Evolutionary conservation across 2,888 invertebrate species (phyloP), one percentile per base, ranked within the genome.

Genomic region (Agrochola circellaris): DNA sequence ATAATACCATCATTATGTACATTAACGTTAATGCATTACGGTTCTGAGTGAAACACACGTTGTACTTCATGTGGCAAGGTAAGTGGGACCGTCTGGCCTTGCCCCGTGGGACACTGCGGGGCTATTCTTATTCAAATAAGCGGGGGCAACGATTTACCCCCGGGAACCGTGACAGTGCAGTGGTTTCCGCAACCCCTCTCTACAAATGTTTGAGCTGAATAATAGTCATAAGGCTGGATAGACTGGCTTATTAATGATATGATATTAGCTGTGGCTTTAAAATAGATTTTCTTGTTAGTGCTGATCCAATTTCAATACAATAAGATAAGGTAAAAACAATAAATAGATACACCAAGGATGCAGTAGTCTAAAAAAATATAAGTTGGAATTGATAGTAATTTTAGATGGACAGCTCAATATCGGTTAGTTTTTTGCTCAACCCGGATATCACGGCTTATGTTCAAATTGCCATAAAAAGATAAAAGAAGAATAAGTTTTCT

Each of bases 111-210:
- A 90, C 88, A 87, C 85, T 91, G 88, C 91, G 92, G 91, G 91
- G 90, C 94, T 90, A 95, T 95, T 96, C 95, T 96, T 95, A 96
- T 96, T 96, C 95, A 96, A 96, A 96, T 96, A 94, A 93, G 94
- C 91, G 92, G 92, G 92, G 93, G 89, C 93, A 91, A 90, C 91
- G 95, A 94, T 94, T 94, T 93, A 91, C 94, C 90, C 92, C 72
- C 62, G 93, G 92, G 94, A 93, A 84, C 86, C 88, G 89, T 88
- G 93, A 90, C 89, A 89, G 89, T 89, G 89, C 87, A 89, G 84
- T 70, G 81, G 88, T 86, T 87, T 79, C 76, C 75, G 73, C 73
- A 61, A 75, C 75, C 71, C 78, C 74, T 75, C 78, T 81, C 51
- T 81, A 85, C 84, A 88, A 86, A 87, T 88, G 81, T 88, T 89